phyloP scores from a whole-genome alignment of 2,113 vertebrate genomes.

The Heptranchias perlo region DNA sequence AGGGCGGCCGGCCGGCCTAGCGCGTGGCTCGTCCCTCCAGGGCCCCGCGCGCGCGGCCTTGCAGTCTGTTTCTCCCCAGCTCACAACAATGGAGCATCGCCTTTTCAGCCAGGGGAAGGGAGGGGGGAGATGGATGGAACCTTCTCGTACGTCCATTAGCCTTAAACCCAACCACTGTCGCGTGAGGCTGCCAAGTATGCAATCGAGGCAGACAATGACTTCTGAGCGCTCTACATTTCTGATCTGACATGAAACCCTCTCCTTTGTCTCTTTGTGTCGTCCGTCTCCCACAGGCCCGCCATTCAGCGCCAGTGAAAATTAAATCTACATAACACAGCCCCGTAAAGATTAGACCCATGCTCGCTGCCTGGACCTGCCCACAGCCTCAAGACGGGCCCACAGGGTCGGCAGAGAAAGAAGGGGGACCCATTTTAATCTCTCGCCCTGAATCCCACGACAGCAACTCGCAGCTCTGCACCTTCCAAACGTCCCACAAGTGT shows the following conservation, averaged over 20 bases:
- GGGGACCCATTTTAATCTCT: neutral
- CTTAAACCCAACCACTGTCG: neutral
- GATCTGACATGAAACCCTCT: neutral
- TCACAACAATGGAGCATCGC: constrained; percentile 1
- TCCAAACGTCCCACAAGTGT: neutral
- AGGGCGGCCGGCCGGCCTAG: neutral
- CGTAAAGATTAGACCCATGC: neutral
- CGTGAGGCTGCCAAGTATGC: constrained; percentile 12
- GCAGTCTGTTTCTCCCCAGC: constrained; percentile 3
- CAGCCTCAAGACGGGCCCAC: neutral
- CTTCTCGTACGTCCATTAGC: neutral
- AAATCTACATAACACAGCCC: constrained; percentile 31
- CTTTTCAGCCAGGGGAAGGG: neutral
- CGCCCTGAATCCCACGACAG: neutral
- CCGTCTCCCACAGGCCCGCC: neutral
- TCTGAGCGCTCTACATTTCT: neutral
- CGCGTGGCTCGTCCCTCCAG: neutral
- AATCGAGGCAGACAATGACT: constrained; percentile 3
- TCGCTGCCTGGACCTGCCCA: neutral
- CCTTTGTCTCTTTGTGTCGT: neutral
- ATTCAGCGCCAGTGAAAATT: neutral
- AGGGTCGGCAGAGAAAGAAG: neutral
- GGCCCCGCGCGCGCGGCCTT: constrained; percentile 2
- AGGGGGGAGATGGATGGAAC: neutral
- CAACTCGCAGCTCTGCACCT: neutral